These are phyloP conservation scores for Turritopsis dohrnii DNA, from an alignment of 30 jellyfish, hydroid and myxozoan species.

Conservation along the genomic window DNA sequence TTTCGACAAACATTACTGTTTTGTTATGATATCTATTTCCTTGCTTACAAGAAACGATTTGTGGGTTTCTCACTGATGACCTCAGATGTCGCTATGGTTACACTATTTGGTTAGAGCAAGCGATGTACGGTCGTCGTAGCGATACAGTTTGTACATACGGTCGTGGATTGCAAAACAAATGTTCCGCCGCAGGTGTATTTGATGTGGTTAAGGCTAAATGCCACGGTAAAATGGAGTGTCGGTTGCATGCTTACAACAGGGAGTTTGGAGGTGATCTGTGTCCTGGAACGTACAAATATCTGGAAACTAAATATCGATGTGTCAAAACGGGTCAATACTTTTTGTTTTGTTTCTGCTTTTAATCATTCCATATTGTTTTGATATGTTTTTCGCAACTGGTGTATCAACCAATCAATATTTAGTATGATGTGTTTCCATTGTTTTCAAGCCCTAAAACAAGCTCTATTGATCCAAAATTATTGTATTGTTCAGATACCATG, in stretches of 20 bases:
- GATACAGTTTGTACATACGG: slow-evolving; percentile 44
- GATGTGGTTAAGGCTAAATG: slow-evolving; percentile 22
- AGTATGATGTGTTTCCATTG: too few relatives aligned
- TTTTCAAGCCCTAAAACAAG: too few relatives aligned
- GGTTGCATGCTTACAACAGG: slow-evolving; percentile 27
- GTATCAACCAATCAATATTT: not conserved
- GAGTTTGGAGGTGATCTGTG: slow-evolving; percentile 44
- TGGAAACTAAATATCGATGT: slow-evolving; percentile 39
- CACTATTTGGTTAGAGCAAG: slow-evolving; percentile 44
- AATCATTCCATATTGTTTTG: not conserved
- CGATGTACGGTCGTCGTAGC: slow-evolving; percentile 48
- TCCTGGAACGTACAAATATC: slow-evolving; percentile 49
- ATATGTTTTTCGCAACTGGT: not conserved
- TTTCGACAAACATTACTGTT: not conserved
- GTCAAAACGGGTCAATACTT: slow-evolving; percentile 20
- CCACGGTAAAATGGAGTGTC: slow-evolving; percentile 49
- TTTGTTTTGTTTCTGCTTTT: too few relatives aligned
- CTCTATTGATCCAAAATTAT: not conserved
- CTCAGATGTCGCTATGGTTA: slow-evolving; percentile 43
- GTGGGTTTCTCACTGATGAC: slow-evolving; percentile 37
- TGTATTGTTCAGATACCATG: slow-evolving; percentile 18
- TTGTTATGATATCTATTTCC: too few relatives aligned
- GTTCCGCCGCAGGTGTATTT: slow-evolving; percentile 33
- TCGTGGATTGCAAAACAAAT: slow-evolving; percentile 11
- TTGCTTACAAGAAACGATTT: too few relatives aligned